phyloP scores from a whole-genome alignment of 2,888 invertebrate genomes.

The Thymelicus sylvestris region DNA sequence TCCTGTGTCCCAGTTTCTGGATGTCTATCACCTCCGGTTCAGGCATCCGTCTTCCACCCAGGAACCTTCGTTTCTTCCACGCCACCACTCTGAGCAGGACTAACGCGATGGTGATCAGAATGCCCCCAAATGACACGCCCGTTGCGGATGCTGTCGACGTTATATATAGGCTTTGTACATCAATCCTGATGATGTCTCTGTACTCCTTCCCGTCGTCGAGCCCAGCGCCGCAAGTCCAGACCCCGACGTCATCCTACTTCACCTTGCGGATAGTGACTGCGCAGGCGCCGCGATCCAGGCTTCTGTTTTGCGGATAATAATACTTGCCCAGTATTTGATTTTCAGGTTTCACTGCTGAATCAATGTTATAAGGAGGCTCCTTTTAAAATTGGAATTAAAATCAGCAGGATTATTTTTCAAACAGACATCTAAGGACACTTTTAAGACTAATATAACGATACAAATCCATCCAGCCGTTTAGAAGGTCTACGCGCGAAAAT shows the following conservation, averaged over 20 bases:
- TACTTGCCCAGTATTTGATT: conserved; percentile 68
- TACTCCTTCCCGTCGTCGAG: conserved; percentile 71
- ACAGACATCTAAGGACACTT: too few species aligned
- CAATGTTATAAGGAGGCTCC: too few species aligned
- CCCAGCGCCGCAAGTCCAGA: conserved; percentile 79
- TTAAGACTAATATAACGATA: too few species aligned
- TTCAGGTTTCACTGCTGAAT: too few species aligned
- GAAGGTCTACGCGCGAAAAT: too few species aligned
- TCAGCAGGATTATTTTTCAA: too few species aligned
- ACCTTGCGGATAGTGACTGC: conserved; percentile 74
- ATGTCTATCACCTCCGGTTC: conserved; percentile 59
- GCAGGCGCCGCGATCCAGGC: conserved; percentile 78
- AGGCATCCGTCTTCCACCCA: conserved; percentile 52
- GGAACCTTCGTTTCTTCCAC: conserved; percentile 63
- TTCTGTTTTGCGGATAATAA: conserved; percentile 71
- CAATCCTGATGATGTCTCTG: conserved; percentile 62
- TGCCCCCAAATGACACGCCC: conserved; percentile 65
- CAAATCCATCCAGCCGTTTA: too few species aligned
- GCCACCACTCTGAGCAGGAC: conserved; percentile 58
- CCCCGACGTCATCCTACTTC: conserved; percentile 69
- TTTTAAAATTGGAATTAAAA: conserved; percentile 58
- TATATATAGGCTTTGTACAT: conserved; percentile 70
- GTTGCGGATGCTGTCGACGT: conserved; percentile 76
- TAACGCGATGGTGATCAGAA: conserved; percentile 56
- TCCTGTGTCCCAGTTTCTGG: conserved; percentile 46